Base-by-base conservation (phyloP, 2,888 invertebrate species). In the Leucania comma region DNA sequence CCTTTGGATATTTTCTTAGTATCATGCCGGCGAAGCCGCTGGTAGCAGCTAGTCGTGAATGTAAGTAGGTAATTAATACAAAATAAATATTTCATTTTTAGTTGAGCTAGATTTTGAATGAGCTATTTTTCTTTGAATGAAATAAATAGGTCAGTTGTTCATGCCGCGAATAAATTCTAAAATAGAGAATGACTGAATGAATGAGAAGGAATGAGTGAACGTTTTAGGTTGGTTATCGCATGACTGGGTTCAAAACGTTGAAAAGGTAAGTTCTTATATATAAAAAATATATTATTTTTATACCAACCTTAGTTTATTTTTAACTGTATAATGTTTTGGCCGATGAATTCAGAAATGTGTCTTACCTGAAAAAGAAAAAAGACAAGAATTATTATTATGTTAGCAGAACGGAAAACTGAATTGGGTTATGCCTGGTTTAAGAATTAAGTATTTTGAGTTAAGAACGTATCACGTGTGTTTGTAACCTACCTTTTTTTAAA, bases 301-400 rank as follows among this genome's bases (percentile, higher is more conserved):
- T 32, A 59, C 46, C 61, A 42, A 61, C 60, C 6, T 22, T n/a
- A n/a, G 1, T 48, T 10, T 26, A 9, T n/a, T 20, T 42, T 32
- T 6, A 26, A 26, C 22, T 1, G 2, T 10, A 2, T n/a, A 20
- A 2, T 48, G 0, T 20, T 48, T 38, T 14, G 14, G 38, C 3
- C 14, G 38, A 38, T 2, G 12, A 58, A 10, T 48, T 70, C 12
- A 22, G 1, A 17, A 60, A 22, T 0, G 17, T 35, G 3, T 56
- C 58, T 80, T 82, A 82, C 82, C 82, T 82, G 80, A 5, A 82
- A 82, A 46, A 80, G 17, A 56, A 26, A 48, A n/a, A 38, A 46
- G 0, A 5, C 14, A 22, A 56, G 4, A 53, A 62, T 54, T 22
- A 48, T 0, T 50, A 29, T 29, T 46, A 20, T 22, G 2, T 35